Percentiles rank a stretch among this genome's conserved stretches.
Conservation (phyloP, 2,888 invertebrate species). For the Pycnomerus fuliginosus region DNA sequence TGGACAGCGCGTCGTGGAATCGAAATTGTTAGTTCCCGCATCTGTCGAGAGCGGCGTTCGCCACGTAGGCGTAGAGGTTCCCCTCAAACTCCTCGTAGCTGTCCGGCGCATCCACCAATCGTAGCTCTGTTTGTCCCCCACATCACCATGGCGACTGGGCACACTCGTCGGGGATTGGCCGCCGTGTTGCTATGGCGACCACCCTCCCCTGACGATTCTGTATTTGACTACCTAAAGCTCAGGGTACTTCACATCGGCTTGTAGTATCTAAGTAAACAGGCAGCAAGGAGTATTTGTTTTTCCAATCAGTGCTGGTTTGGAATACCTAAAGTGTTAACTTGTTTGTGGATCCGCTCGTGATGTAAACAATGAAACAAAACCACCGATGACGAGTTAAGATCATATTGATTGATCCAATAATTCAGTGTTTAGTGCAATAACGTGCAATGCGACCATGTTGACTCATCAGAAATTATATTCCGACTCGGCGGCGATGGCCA, state of each 20-base stretch:
- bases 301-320: constrained; percentile 58
- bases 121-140: constrained; percentile 26
- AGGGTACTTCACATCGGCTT: constrained; percentile 55
- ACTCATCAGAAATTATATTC: constrained; percentile 67
- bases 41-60: constrained; percentile 32
- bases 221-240: constrained; percentile 56
- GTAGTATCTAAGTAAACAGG: constrained; percentile 57
- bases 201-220: constrained; percentile 45
- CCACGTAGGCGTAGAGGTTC: constrained; percentile 17
- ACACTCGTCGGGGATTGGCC: constrained; percentile 34
- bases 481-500: constrained; percentile 70
- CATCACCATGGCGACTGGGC: constrained; percentile 40
- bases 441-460: constrained; percentile 53
- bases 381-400: constrained; percentile 53
- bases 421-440: constrained; percentile 23
- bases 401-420: constrained; percentile 45
- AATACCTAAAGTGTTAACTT: constrained; percentile 56
- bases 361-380: constrained; percentile 57
- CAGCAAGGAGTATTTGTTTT: constrained; percentile 59
- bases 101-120: constrained; percentile 35
- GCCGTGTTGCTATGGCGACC: constrained; percentile 42
- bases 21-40: constrained; percentile 36
- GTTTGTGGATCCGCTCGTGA: constrained; percentile 55
- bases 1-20: constrained; percentile 34
- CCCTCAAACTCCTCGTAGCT: no score